Percentiles rank a stretch among this genome's conserved stretches.
Conservation (phyloP, 2,888 invertebrate genomes). For the Blastobasis adustella region DNA sequence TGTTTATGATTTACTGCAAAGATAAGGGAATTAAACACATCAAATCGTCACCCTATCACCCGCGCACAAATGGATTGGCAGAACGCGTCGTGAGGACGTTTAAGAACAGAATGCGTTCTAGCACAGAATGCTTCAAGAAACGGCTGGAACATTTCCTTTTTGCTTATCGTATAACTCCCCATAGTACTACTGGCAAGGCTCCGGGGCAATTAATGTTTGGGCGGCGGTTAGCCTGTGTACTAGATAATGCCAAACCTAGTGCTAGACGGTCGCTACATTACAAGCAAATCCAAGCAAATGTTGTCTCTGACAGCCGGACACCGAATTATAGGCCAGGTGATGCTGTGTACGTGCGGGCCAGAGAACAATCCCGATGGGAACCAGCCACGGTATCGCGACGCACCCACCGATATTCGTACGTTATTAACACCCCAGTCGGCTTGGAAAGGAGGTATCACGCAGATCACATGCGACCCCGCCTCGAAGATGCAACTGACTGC, state of each 20-base stretch:
- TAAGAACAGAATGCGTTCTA: neutral
- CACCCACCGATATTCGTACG: neutral
- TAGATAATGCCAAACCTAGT: neutral
- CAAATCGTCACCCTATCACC: neutral
- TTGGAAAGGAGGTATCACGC: neutral
- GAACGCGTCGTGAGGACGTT: constrained; percentile 2
- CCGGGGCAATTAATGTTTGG: constrained; percentile 3
- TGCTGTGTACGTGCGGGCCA: neutral
- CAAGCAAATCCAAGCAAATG: neutral
- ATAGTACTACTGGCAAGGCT: neutral
- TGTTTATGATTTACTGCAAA: neutral
- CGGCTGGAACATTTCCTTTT: constrained; percentile 1
- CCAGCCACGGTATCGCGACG: neutral
- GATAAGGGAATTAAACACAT: neutral
- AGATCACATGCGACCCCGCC: neutral
- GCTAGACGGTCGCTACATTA: neutral
- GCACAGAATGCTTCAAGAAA: neutral
- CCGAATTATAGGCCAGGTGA: neutral
- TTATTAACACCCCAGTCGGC: neutral
- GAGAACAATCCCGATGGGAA: neutral
- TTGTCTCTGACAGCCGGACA: neutral
- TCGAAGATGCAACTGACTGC: neutral
- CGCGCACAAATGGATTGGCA: neutral
- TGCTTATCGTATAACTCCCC: constrained; percentile 1
- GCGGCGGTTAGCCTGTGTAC: neutral